Percentiles rank a stretch among this genome's conserved stretches.
Conservation (phyloP, 2,113 vertebrate genomes). For the Cynocephalus volans region DNA sequence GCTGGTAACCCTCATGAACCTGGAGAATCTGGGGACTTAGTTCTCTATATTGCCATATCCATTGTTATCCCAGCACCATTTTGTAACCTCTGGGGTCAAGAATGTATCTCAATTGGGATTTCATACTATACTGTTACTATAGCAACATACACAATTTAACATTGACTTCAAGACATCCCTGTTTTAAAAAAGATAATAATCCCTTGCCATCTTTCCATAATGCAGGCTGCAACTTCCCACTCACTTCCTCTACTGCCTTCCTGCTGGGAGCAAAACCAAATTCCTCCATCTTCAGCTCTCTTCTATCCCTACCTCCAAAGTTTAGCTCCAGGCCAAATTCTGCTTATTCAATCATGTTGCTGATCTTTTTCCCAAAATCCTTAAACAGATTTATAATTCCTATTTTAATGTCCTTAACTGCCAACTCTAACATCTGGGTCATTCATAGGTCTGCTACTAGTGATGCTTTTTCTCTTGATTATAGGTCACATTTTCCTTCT, state of each 20-base stretch:
- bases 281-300: neutral
- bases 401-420: conserved; percentile 10
- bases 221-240: neutral
- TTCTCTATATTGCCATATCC: neutral
- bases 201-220: neutral
- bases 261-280: neutral
- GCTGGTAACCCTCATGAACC: neutral
- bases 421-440: neutral
- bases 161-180: neutral
- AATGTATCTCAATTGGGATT: neutral
- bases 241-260: neutral
- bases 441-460: neutral
- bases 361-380: conserved; percentile 5
- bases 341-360: neutral
- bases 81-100: neutral
- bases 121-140: neutral
- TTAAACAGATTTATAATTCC: conserved; percentile 53
- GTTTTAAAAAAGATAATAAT: neutral
- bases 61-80: neutral
- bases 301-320: neutral
- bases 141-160: neutral
- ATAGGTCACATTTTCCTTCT: neutral
- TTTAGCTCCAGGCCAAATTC: neutral
- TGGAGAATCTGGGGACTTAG: neutral
- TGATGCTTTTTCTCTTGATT: conserved; percentile 47